Conservation (phyloP, 2,113 vertebrate genomes). For the Gambusia holbrooki region DNA sequence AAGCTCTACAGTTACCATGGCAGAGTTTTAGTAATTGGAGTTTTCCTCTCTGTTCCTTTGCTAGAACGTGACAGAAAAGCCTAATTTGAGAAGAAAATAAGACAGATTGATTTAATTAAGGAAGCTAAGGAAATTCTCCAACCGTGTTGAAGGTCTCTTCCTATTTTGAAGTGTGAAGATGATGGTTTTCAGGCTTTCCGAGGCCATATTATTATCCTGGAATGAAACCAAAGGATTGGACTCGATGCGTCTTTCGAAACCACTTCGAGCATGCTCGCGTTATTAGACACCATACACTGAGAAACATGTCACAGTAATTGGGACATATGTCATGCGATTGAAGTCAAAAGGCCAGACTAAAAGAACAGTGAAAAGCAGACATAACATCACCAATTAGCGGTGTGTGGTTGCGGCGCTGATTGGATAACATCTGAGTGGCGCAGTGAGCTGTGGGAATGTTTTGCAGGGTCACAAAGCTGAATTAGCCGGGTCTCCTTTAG, state of each 20-base stretch:
- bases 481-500: constrained; percentile 57
- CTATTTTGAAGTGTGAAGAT: neutral
- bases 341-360: constrained; percentile 55
- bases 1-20: neutral
- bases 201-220: neutral
- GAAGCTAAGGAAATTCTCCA: neutral
- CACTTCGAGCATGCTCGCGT: constrained; percentile 1
- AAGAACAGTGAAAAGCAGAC: constrained; percentile 44
- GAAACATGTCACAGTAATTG: constrained; percentile 35
- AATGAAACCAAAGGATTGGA: neutral
- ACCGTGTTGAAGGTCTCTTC: neutral
- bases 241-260: constrained; percentile 13
- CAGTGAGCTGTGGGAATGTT: constrained; percentile 52
- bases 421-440: constrained; percentile 54
- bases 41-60: neutral
- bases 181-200: neutral
- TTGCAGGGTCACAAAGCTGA: constrained; percentile 57
- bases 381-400: constrained; percentile 63
- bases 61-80: neutral
- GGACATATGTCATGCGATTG: constrained; percentile 39
- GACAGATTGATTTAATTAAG: neutral
- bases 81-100: neutral
- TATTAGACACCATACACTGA: constrained; percentile 7
- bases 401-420: constrained; percentile 46
- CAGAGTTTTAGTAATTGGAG: neutral